Evolutionary conservation across 2,797 vertebrate genomes (phyloP), one percentile per base, ranked within the genome.

Genomic region (Xiphophorus birchmanni): DNA sequence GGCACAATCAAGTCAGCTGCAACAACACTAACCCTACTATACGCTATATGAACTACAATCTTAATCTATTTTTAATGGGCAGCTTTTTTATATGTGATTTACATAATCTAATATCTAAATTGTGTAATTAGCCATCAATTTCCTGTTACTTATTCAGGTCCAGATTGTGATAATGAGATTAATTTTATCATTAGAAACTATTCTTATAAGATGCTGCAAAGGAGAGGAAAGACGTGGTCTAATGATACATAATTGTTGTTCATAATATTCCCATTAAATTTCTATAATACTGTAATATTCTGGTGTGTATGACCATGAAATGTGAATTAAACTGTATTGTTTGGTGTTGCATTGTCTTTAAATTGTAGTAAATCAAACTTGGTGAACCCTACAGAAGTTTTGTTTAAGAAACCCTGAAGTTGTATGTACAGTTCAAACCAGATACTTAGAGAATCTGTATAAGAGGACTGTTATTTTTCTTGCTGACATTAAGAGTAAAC

Each of bases 171-270:
- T 72, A 81, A 81, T 76, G 67, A 60, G 42, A 76, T 81, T 67
- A 75, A 75, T 54, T 80, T 54, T 67, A 42, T 67, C 37, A 80
- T 80, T 67, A 80, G 60, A 40, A 54, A 40, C 45, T 80, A 26
- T 67, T 75, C 45, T 80, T 58, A 81, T 58, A 58, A 71, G 54
- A 35, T 44, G n/a, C 29, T 76, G 29, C 23, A 58, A 78, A 77
- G 21, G 18, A 77, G 6, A 78, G 47, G 44, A 47, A 44, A 74
- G 65, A 81, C 17, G 42, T 75, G 42, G 26, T n/a, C 79, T 75
- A 75, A 80, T 80, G 67, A 76, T 50, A 81, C 80, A 60, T 81
- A 76, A 81, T 75, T 58, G 29, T 67, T 44, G 42, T 17, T 78
- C 32, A 69, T 37, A 74, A 78, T 82, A 54, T 37, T 58, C 63